Evolutionary conservation across 1,140 invertebrate species (phyloP), one percentile per base, ranked within the genome.

Genomic region (Maniola jurtina): DNA sequence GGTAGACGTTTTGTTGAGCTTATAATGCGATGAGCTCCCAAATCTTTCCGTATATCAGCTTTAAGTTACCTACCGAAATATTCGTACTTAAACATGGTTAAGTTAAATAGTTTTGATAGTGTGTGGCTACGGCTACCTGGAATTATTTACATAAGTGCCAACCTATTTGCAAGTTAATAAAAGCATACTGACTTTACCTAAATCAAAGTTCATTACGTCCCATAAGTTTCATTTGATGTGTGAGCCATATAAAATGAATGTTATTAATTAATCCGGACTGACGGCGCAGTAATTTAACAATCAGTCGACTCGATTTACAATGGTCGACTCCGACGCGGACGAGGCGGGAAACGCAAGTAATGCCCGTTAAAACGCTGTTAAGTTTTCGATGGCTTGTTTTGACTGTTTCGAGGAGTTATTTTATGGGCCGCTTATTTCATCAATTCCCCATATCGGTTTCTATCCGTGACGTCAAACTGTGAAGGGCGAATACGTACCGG

Each of bases 391-490:
- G n/a, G 5, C 48, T 55, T 54, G 48, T 55, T 54, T 40, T 45
- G 14, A 55, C 42, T 54, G 48, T 55, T 54, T 40, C 47, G 35
- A 55, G 34, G 52, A 47, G 55, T 61, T 55, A 55, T 61, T 63
- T 61, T 58, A 61, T 57, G 50, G 50, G 50, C 38, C 35, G 48
- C 40, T 55, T 60, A 45, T 25, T 66, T 66, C 48, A 55, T 55
- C 52, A 55, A 55, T 34, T 55, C 33, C 33, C 52, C 42, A 56
- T 68, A 65, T 72, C 50, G 61, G 63, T 52, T 56, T 77, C 52
- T 74, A 77, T 80, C 73, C 66, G 15, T 77, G 75, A 77, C 75
- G 75, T 76, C 75, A 80, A 69, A 68, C 64, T 52, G 62, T 56
- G 73, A 77, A 75, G 75, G 77, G 64, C 75, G 68, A 72, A 52